Conservation (phyloP, 2,113 vertebrate species). For the Nyctibius bracteatus region DNA sequence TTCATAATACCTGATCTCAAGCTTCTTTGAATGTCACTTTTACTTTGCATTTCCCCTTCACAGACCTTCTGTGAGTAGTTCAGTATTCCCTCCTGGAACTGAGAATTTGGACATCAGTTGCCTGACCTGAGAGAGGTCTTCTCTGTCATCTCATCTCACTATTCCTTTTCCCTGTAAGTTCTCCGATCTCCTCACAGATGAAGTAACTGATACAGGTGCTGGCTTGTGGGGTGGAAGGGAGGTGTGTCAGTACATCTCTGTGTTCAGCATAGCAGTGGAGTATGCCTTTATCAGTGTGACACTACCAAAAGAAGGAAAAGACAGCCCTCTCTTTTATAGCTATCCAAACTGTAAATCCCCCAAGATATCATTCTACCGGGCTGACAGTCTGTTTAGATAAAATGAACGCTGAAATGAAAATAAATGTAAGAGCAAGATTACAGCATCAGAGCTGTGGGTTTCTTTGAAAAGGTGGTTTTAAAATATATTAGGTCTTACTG, state of each 20-base stretch:
- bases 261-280: neutral
- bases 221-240: neutral
- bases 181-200: neutral
- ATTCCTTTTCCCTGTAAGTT: neutral
- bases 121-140: neutral
- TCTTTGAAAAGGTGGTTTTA: neutral
- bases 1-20: neutral
- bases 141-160: neutral
- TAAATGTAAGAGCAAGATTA: neutral
- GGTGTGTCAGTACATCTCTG: neutral
- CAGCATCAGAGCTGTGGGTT: neutral
- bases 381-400: neutral
- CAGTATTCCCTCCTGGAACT: neutral
- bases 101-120: neutral
- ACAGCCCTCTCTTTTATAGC: neutral
- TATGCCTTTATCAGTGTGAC: fast-evolving
- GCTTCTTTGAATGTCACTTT: neutral
- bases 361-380: neutral
- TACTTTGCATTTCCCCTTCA: neutral
- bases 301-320: neutral
- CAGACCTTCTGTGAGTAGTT: neutral
- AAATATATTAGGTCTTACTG: neutral
- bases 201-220: neutral
- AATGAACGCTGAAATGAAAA: neutral
- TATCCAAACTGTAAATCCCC: neutral